Percentiles rank a stretch among this genome's conserved stretches.
These are phyloP conservation scores for Smittia sp. DNA, from an alignment of 2,888 invertebrate species.

Conservation along the genomic window DNA sequence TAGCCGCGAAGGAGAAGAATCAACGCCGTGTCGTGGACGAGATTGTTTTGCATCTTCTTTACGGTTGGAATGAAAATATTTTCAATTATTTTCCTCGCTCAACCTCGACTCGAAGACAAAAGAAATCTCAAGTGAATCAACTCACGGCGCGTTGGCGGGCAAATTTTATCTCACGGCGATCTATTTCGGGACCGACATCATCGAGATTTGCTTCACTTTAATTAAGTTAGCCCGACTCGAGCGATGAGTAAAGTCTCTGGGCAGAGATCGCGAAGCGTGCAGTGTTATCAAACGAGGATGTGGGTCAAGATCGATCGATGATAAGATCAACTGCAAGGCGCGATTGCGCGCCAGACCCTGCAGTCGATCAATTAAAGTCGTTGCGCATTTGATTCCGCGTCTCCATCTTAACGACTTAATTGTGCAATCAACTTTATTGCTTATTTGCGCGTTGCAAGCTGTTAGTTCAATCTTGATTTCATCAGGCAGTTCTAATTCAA, in stretches of 20 bases:
- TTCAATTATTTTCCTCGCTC: conserved; percentile 20
- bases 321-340: not conserved
- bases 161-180: not conserved
- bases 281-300: not conserved
- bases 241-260: too few species aligned
- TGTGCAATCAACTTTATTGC: too few species aligned
- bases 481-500: too few species aligned
- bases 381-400: too few species aligned
- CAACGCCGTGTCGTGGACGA: not conserved
- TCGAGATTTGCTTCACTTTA: not conserved
- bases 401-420: too few species aligned
- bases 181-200: not conserved
- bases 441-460: too few species aligned
- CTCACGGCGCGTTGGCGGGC: not conserved
- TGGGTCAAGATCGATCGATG: not conserved
- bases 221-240: not conserved
- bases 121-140: conserved; percentile 11
- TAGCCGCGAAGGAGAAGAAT: not conserved
- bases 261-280: too few species aligned
- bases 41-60: conserved; percentile 30
- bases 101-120: conserved; percentile 9
- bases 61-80: conserved; percentile 34
- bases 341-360: too few species aligned
- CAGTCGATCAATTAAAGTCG: too few species aligned
- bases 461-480: too few species aligned